Base-by-base conservation (phyloP, 2,888 invertebrate species). In the Parochlus steinenii region DNA sequence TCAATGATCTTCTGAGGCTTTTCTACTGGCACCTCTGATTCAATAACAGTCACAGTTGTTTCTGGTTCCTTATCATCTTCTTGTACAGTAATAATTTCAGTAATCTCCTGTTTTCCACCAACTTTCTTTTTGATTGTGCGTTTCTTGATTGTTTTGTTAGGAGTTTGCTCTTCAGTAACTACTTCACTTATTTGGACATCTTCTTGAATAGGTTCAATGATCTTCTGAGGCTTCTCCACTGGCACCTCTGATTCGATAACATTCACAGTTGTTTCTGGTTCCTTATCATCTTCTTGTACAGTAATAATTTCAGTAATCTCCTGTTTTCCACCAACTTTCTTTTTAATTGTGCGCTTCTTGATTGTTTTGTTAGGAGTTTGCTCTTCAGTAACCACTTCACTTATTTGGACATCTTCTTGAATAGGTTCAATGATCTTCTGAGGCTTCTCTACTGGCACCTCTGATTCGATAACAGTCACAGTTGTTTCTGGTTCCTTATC, bases 51-150 rank as follows among this genome's bases (percentile, higher is more conserved):
- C 0, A 47, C 48, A 3, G 56, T 49, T 5, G 56, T 54, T 37
- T 56, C 47, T 8, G 62, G 62, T 41, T 55, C 49, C 46, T 63
- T 55, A 28, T 58, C 60, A 37, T 62, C 62, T 49, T 62, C 62
- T 42, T 63, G 59, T 22, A 61, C 46, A 1, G 63, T 64, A 43
- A 58, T 56, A 42, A 65, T 62, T 49, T 59, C 58, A 17, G 60
- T 62, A 20, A 53, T 53, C 48, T 63, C 57, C 14, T 55, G 52
- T 30, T 47, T 47, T 24, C 51, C 50, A 30, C 53, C 40, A 37
- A 44, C 47, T 34, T 48, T 42, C 37, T 51, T 56, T 37, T 52
- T 56, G 23, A 55, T 55, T 0, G 51, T 44, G 3, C 53, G 53
- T 40, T 54, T 58, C 31, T 52, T 42, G 10, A 45, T 50, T 19